Conservation (phyloP, 2,797 vertebrate genomes). For the Ctenochaetus hawaiiensis region DNA sequence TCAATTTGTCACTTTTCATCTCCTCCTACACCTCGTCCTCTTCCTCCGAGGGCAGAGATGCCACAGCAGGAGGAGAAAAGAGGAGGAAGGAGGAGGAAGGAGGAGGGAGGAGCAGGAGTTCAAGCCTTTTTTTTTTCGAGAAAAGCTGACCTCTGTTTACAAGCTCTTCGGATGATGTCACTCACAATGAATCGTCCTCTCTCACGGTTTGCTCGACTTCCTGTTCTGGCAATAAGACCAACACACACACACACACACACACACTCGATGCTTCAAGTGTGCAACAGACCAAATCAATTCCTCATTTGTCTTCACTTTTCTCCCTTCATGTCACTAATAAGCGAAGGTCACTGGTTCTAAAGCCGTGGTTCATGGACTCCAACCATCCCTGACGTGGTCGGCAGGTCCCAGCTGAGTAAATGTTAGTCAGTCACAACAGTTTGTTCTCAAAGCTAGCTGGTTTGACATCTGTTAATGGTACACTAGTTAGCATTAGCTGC, state of each 20-base stretch:
- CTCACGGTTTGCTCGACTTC: not conserved
- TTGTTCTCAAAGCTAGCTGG: not conserved
- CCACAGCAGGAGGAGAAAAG: not conserved
- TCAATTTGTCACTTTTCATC: slow-evolving; percentile 79
- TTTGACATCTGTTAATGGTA: not conserved
- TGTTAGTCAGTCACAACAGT: not conserved
- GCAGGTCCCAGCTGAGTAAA: not conserved
- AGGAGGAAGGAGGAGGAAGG: not conserved
- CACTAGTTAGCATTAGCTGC: not conserved
- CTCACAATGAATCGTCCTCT: slow-evolving; percentile 40
- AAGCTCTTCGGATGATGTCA: slow-evolving; percentile 63
- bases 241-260: slow-evolving; percentile 20
- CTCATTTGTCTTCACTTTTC: slow-evolving; percentile 37
- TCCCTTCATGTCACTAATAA: slow-evolving; percentile 23
- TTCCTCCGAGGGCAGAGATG: slow-evolving; percentile 25
- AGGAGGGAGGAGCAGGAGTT: slow-evolving; percentile 1
- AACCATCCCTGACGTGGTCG: not conserved
- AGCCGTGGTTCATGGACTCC: slow-evolving; percentile 10
- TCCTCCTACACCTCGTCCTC: slow-evolving; percentile 66
- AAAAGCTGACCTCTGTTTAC: slow-evolving; percentile 42
- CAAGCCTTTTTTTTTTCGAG: not conserved
- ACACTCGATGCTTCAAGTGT: slow-evolving; percentile 12
- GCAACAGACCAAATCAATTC: slow-evolving; percentile 44
- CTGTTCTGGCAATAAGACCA: not conserved
- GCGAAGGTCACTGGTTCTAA: not conserved